phyloP scores from a whole-genome alignment of 2,113 vertebrate genomes.

The Arvicanthis niloticus region DNA sequence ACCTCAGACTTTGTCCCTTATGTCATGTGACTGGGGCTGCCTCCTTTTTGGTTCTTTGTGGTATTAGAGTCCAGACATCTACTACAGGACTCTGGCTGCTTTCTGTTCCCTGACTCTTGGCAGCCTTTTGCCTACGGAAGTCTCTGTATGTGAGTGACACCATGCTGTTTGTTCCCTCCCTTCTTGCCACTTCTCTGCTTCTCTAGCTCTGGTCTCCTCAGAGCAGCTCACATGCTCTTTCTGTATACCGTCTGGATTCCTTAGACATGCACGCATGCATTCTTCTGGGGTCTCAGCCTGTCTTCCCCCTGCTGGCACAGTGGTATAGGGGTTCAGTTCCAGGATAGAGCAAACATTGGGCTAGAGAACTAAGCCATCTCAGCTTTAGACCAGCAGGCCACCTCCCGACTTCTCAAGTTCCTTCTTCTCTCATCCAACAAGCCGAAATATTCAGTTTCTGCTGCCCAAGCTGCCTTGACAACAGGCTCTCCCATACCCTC shows the following conservation, averaged over 20 bases:
- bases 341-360: not conserved
- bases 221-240: not conserved
- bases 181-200: not conserved
- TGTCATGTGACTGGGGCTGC: not conserved
- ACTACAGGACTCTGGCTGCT: not conserved
- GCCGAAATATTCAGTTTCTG: not conserved
- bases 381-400: not conserved
- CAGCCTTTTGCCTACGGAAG: not conserved
- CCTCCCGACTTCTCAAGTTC: not conserved
- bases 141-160: not conserved
- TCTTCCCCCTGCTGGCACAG: not conserved
- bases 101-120: not conserved
- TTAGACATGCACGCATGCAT: not conserved
- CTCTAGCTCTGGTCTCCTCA: not conserved
- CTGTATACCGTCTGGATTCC: not conserved
- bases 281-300: not conserved
- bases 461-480: not conserved
- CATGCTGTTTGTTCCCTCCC: accelerated
- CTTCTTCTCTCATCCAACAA: not conserved
- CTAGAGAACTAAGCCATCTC: not conserved
- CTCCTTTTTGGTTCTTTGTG: not conserved
- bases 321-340: not conserved
- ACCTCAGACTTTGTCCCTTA: not conserved
- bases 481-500: too few species aligned
- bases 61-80: not conserved